Percentiles rank a stretch among this genome's conserved stretches.
Conservation (phyloP, 2,113 vertebrate genomes). For the Cairina moschata region DNA sequence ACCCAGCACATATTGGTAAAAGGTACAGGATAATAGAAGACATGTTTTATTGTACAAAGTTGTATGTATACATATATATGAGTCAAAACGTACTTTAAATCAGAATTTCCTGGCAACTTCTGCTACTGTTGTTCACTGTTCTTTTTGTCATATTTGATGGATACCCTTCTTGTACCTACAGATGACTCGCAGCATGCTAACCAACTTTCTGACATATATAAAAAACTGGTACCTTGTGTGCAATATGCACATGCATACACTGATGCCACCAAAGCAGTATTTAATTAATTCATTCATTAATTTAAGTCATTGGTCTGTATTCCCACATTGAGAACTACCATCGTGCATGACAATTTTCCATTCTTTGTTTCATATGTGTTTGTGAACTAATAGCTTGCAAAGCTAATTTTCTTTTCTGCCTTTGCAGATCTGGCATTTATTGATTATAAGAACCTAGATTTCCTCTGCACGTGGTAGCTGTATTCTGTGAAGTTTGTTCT, state of each 20-base stretch:
- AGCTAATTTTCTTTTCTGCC: background rate
- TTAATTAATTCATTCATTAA: background rate
- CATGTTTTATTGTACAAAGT: background rate
- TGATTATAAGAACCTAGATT: background rate
- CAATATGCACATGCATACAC: accelerated
- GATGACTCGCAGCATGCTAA: background rate
- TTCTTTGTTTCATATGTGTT: background rate
- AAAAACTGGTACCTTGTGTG: background rate
- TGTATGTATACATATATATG: background rate
- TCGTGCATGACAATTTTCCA: background rate
- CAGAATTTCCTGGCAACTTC: background rate
- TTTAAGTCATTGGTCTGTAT: background rate
- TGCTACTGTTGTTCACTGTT: background rate
- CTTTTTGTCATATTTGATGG: background rate
- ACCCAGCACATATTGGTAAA: background rate
- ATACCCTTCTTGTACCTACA: background rate
- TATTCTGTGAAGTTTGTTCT: background rate
- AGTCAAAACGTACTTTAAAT: background rate
- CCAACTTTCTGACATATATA: accelerated
- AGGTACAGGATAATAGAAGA: background rate
- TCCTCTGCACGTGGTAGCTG: background rate
- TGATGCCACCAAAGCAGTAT: background rate
- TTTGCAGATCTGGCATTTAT: background rate
- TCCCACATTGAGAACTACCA: accelerated
- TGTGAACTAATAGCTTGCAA: background rate